Percentiles rank a stretch among this genome's conserved stretches.
phyloP scores from a whole-genome alignment of 2,888 invertebrate species.

The Esperia sulphurella region DNA sequence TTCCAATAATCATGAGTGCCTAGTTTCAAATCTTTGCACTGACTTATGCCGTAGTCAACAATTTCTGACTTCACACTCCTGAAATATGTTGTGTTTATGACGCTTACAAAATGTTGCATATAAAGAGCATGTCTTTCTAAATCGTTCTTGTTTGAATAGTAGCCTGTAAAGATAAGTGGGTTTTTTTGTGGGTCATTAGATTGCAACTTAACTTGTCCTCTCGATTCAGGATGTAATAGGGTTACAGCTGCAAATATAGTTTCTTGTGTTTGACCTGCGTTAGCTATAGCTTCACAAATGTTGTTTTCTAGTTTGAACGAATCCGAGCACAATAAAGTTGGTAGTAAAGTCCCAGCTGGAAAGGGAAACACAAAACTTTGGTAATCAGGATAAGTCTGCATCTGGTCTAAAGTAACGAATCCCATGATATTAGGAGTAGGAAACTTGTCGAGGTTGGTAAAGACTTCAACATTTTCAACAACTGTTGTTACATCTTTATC shows the following conservation, averaged over 20 bases:
- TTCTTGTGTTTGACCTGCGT: conserved; percentile 19
- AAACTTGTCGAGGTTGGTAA: conserved; percentile 31
- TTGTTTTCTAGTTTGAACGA: conserved; percentile 24
- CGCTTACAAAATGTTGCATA: conserved; percentile 30
- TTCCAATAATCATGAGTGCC: conserved; percentile 44
- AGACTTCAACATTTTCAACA: conserved; percentile 25
- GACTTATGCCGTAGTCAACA: conserved; percentile 22
- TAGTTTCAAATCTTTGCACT: conserved; percentile 28
- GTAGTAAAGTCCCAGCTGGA: conserved; percentile 21
- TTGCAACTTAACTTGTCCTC: conserved; percentile 33
- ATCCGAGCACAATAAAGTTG: conserved; percentile 24
- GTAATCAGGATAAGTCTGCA: conserved; percentile 40
- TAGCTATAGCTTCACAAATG: conserved; percentile 23
- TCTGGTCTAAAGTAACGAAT: conserved; percentile 32
- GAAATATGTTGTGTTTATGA: conserved; percentile 36
- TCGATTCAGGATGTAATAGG: conserved; percentile 40
- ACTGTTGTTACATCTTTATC: conserved; percentile 17
- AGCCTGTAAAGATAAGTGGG: conserved; percentile 34
- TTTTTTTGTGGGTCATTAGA: conserved; percentile 32
- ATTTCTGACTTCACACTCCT: conserved; percentile 26
- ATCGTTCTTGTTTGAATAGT: conserved; percentile 29
- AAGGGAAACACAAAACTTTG: conserved; percentile 27
- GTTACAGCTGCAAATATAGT: conserved; percentile 19
- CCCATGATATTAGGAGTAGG: conserved; percentile 37
- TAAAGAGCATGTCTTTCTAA: conserved; percentile 29